Evolutionary conservation across 1,140 invertebrate genomes (phyloP).

Genomic region (Calycopis cecrops): DNA sequence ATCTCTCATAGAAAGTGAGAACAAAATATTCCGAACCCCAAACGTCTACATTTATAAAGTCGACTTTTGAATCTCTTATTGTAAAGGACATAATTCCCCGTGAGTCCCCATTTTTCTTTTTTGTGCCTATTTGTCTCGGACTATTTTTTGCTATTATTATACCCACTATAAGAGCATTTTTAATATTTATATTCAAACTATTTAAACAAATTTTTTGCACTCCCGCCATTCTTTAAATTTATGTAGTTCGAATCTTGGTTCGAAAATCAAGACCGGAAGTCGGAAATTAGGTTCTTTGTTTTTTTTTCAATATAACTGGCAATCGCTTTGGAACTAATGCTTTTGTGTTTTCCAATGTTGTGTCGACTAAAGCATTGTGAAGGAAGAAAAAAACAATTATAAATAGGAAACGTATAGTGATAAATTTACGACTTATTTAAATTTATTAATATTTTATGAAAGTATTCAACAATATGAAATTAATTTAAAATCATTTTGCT

Average conservation of each 20-base stretch:
- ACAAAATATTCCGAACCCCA: conserved; percentile 80
- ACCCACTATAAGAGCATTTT: conserved; percentile 61
- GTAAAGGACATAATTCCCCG: conserved; percentile 82
- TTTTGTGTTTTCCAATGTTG: too few species aligned
- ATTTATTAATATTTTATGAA: too few species aligned
- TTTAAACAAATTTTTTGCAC: conserved; percentile 58
- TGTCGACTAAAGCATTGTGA: too few species aligned
- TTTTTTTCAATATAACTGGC: too few species aligned
- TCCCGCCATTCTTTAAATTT: conserved; percentile 54
- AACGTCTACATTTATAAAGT: conserved; percentile 81
- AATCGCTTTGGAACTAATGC: too few species aligned
- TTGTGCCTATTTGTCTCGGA: conserved; percentile 48
- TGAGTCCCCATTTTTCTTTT: conserved; percentile 65
- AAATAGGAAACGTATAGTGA: too few species aligned
- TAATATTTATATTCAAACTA: conserved; percentile 64
- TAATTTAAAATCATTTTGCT: too few species aligned
- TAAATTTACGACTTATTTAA: too few species aligned
- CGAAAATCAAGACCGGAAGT: too few species aligned
- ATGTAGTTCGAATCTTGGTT: neutral
- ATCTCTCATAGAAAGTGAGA: conserved; percentile 74
- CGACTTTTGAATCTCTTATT: conserved; percentile 79
- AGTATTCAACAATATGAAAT: too few species aligned
- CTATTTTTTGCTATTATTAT: conserved; percentile 67
- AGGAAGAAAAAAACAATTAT: too few species aligned
- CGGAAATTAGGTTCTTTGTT: too few species aligned